Base-by-base conservation (phyloP, 2,797 vertebrate genomes). In the Coregonus sp. region DNA sequence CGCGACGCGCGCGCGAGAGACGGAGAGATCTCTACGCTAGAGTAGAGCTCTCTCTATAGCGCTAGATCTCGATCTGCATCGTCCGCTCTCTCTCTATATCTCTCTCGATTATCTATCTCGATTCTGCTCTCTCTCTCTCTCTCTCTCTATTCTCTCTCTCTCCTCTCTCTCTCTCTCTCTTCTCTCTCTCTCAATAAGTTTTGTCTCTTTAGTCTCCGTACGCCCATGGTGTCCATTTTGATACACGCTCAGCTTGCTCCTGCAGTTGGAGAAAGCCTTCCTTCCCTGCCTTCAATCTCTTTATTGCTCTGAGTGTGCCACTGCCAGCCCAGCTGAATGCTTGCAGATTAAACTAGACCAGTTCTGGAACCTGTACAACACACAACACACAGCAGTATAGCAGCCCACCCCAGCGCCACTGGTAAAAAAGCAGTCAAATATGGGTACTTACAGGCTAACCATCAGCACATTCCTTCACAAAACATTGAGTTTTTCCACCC, bases 241-340 rank as follows among this genome's bases (percentile, higher is more conserved):
- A 18, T 18, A 59, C 4, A 37, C 18, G n/a, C 69, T 50, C 40
- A 70, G 18, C 20, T 47, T 72, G 50, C 74, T 76, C 77, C 80
- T 77, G 61, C 67, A 51, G 65, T 72, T 29, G 68, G 35, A 74
- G 70, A 61, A 65, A 75, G 75, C 73, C 69, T 73, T 54, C 63
- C 71, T 63, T 25, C 37, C 69, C 70, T 3, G 25, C 80, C 85
- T 84, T 72, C 87, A 85, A 90, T 87, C 88, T 83, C 86, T 80
- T 89, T 90, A 89, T 88, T 90, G 85, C 74, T 59, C 69, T 73
- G 54, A 82, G 86, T 84, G 77, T 74, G 84, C 56, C 50, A 54
- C 79, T 81, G 76, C 66, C 76, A 65, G 83, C 80, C 76, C 75
- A 35, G 75, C 75, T 25, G 73, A 79, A 85, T 29, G 61, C 71